A percentile compares a stretch with the other conserved stretches of the same genome.
Conservation (phyloP, 2,797 vertebrate genomes). For the Pipistrellus pipistrellus region DNA sequence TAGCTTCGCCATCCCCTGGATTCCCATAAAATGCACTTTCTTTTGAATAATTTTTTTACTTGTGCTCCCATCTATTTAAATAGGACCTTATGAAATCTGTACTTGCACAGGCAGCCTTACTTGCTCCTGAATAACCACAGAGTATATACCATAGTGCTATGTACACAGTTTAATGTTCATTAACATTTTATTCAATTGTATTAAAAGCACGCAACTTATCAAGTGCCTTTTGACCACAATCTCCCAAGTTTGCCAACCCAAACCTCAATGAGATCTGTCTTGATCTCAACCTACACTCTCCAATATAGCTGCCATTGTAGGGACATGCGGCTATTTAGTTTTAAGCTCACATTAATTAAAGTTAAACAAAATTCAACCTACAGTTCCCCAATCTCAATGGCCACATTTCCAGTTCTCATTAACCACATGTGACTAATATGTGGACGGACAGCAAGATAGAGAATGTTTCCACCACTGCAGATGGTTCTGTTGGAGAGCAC, state of each 20-base stretch:
- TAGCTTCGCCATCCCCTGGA: background rate
- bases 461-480: background rate
- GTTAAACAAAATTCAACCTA: background rate
- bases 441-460: background rate
- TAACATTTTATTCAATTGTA: background rate
- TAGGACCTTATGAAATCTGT: background rate
- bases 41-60: background rate
- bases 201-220: background rate
- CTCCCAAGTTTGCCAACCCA: background rate
- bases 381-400: background rate
- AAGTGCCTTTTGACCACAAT: background rate
- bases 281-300: background rate
- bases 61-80: background rate
- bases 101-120: background rate
- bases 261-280: background rate
- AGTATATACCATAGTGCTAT: background rate
- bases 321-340: background rate
- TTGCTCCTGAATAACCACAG: background rate
- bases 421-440: background rate
- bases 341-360: background rate
- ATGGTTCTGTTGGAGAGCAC: too few species aligned
- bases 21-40: background rate
- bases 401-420: background rate
- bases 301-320: background rate
- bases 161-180: background rate